Evolutionary conservation across 2,113 vertebrate genomes (phyloP).

Genomic region (Melanerpes formicivorus): DNA sequence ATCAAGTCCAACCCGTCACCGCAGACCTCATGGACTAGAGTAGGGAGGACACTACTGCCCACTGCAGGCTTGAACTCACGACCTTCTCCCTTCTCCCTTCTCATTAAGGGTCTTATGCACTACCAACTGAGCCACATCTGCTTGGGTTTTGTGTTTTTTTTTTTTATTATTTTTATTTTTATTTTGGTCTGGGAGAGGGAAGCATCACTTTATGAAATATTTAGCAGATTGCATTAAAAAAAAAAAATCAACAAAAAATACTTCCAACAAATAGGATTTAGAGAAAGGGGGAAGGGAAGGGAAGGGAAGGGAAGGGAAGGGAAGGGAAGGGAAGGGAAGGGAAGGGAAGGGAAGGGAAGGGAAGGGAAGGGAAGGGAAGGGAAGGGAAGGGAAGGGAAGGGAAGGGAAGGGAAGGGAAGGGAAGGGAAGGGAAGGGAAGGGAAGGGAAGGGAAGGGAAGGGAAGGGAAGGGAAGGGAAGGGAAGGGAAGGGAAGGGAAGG

Average conservation of each 20-base stretch:
- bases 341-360: background rate
- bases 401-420: background rate
- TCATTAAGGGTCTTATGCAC: too few relatives aligned
- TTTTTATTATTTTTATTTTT: too few relatives aligned
- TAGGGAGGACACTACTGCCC: too few relatives aligned
- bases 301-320: background rate
- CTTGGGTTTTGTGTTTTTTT: too few relatives aligned
- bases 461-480: background rate
- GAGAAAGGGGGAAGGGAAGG: background rate
- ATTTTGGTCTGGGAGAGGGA: background rate
- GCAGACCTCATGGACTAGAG: too few relatives aligned
- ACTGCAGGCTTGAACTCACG: too few relatives aligned
- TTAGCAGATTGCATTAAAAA: background rate
- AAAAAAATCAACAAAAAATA: background rate
- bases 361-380: background rate
- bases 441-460: background rate
- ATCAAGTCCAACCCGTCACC: too few relatives aligned
- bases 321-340: background rate
- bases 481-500: background rate
- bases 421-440: background rate
- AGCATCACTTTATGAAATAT: background rate
- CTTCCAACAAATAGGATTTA: background rate
- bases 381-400: background rate
- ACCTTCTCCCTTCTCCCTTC: too few relatives aligned
- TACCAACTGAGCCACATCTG: too few relatives aligned